Evolutionary conservation across 2,797 vertebrate genomes (phyloP), one percentile per base, ranked within the genome.

Genomic region (Clarias pachynema): DNA sequence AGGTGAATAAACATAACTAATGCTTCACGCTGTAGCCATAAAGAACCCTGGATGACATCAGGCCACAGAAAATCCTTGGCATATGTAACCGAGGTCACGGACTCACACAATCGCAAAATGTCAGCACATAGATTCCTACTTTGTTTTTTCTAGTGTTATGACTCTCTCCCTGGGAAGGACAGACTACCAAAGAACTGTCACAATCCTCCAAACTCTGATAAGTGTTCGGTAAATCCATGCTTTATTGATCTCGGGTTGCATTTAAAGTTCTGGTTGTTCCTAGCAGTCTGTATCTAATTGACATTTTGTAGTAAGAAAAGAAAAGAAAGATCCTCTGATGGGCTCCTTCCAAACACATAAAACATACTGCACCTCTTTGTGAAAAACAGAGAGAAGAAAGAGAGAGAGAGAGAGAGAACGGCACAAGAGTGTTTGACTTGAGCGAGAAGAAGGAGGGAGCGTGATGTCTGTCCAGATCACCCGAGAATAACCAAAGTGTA

Each of bases 271-370:
- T 84, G 83, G 86, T 90, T 90, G 87, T 87, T 81, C 90, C 92
- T 95, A 34, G 53, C 95, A 91, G 91, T 63, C 14, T 70, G 88
- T 81, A 89, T 68, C 93, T 95, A 96, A 95, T 95, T 95, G 93
- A 92, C 92, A 93, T 95, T 93, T 95, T 81, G 44, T 63, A 66
- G 20, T 56, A 66, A 53, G 24, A 31, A 31, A 66, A 53, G 79
- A 81, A 66, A 66, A 81, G 79, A 84, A 72, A 57, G 34, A 15
- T 87, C 86, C 84, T 92, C 89, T 91, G 91, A 93, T 93, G 92
- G 83, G 89, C 88, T 82, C 88, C 88, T 94, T 91, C 86, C 93
- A 94, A 93, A 29, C 88, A 92, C 85, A 84, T 87, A 85, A 87
- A 84, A 95, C 93, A 96, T 95, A 94, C 94, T 91, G 88, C 95